Evolutionary conservation across 2,888 invertebrate genomes (phyloP).

Genomic region (Physocephala rufipes): DNA sequence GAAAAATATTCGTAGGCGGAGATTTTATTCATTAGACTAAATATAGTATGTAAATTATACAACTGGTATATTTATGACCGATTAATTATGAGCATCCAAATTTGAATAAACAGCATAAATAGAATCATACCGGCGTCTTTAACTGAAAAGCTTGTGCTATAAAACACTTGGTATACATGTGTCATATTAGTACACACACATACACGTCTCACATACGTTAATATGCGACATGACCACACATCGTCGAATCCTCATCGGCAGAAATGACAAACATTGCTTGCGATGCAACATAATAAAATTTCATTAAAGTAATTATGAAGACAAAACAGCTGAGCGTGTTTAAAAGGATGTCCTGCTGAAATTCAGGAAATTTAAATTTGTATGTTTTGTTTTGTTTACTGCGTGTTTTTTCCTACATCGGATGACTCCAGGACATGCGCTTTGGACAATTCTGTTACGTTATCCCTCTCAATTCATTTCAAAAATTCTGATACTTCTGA

Average conservation of each 20-base stretch:
- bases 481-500: not conserved
- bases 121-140: constrained; percentile 33
- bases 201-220: not conserved
- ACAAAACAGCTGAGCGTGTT: constrained; percentile 34
- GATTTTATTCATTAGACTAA: too few relatives aligned
- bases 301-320: constrained; percentile 3
- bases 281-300: not conserved
- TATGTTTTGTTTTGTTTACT: constrained; percentile 3
- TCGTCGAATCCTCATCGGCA: too few relatives aligned
- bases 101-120: constrained; percentile 19
- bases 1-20: too few relatives aligned
- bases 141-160: constrained; percentile 27
- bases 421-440: constrained; percentile 36
- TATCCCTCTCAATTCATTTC: not conserved
- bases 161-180: constrained; percentile 20
- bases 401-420: not conserved
- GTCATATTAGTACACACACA: not conserved
- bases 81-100: not conserved
- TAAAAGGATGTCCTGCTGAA: constrained; percentile 26
- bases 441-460: constrained; percentile 6
- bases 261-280: too few relatives aligned
- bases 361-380: constrained; percentile 10
- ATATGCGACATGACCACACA: not conserved
- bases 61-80: too few relatives aligned
- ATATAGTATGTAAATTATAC: too few relatives aligned